Percentiles rank a stretch among this genome's conserved stretches.
Conservation (phyloP, 2,797 vertebrate species). For the Sebastes variabilis region DNA sequence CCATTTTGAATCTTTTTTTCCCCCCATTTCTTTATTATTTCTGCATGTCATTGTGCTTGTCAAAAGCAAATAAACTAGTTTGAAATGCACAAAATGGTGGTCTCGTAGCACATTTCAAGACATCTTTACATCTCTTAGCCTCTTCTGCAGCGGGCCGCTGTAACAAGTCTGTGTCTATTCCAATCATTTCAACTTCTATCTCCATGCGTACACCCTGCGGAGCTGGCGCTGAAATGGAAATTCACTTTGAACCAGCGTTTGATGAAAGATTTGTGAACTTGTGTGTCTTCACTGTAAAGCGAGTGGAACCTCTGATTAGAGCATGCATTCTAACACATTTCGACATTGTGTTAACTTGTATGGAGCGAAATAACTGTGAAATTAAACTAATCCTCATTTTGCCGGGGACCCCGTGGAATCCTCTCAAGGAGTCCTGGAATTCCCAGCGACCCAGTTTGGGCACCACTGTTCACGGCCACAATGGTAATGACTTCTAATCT, state of each 20-base stretch:
- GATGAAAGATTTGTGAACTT: slow-evolving; percentile 50
- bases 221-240: slow-evolving; percentile 38
- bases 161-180: slow-evolving; percentile 23
- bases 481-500: slow-evolving; percentile 71
- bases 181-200: slow-evolving; percentile 34
- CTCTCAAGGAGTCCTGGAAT: slow-evolving; percentile 39
- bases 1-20: neutral
- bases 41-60: neutral
- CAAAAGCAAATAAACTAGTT: neutral
- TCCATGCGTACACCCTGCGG: slow-evolving; percentile 10
- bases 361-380: slow-evolving; percentile 43
- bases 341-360: slow-evolving; percentile 23
- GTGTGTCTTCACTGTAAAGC: slow-evolving; percentile 14
- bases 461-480: slow-evolving; percentile 43
- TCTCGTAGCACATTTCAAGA: slow-evolving; percentile 1
- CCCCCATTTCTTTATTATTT: neutral
- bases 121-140: neutral
- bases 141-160: neutral
- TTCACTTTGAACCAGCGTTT: slow-evolving; percentile 37
- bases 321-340: neutral
- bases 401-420: slow-evolving; percentile 24
- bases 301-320: slow-evolving; percentile 10
- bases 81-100: neutral
- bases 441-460: slow-evolving; percentile 47
- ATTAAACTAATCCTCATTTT: slow-evolving; percentile 55